Base-by-base conservation (phyloP, 2,113 vertebrate genomes). In the Onychostruthus taczanowskii region DNA sequence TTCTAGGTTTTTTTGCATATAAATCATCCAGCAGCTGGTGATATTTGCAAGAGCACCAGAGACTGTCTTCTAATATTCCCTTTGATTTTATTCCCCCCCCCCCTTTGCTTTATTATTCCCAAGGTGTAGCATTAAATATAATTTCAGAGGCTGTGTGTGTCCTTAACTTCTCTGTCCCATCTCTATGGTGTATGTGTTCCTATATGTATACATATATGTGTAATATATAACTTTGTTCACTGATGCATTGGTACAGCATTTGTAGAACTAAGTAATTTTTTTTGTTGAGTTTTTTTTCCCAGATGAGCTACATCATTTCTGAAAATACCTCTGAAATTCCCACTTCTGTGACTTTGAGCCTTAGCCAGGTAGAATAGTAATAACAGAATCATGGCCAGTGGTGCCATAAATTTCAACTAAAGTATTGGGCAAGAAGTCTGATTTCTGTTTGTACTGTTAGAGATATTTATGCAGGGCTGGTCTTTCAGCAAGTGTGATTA, bases 401-500 rank as follows among this genome's bases (percentile, higher is more conserved):
- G 85, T 87, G 87, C 92, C 89, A 94, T 96, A 96, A 93, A 96
- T 97, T 96, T 97, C 53, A 90, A 13, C 80, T 90, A 8, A 85
- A 93, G 76, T 76, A 82, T 81, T 1, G 3, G 84, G 87, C 53
- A 73, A 92, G 92, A 87, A 94, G 73, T 92, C 64, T 62, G 75
- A 83, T 94, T 92, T 95, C 94, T 95, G 84, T 95, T 94, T 95
- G 95, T 88, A 78, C 90, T 95, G 68, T 93, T 91, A 49, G 86
- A 94, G 88, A 47, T 96, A 81, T 95, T 96, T 96, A 73, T 97
- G 94, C 90, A 92, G 78, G 89, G 81, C 87, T 91, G 86, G 77
- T 91, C 95, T 97, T 96, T 97, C 93, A 96, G 92, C 95, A 94
- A 91, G 90, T 67, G 87, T 96, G 95, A 96, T 97, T 96, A 95